These are phyloP conservation scores for Hylomyscus alleni DNA, from an alignment of 2,797 vertebrate genomes.

Conservation along the genomic window DNA sequence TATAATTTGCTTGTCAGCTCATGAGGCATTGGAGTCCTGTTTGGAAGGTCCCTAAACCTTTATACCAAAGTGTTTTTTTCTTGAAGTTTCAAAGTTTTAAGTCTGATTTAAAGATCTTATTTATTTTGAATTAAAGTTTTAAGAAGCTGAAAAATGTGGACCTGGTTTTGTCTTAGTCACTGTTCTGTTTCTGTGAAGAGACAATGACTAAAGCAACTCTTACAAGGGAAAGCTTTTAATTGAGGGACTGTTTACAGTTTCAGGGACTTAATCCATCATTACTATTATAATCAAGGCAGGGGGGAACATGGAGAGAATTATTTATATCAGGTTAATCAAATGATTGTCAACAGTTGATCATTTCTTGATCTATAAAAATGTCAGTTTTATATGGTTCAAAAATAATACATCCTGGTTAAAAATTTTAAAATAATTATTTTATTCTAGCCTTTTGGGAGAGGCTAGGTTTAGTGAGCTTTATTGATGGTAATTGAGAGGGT, in stretches of 20 bases:
- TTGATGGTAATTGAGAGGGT: neutral
- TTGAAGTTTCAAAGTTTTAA: neutral
- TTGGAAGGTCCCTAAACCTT: neutral
- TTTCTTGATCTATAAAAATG: neutral
- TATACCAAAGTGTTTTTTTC: neutral
- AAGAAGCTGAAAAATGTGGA: neutral
- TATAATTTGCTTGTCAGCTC: neutral
- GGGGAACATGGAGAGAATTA: neutral
- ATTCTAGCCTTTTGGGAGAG: neutral
- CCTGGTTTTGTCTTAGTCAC: neutral
- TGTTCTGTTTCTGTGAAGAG: neutral
- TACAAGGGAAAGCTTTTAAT: neutral
- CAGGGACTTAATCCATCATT: neutral
- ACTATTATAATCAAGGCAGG: neutral
- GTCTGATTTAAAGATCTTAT: neutral
- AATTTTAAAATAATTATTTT: conserved; percentile 17
- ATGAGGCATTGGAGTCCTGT: neutral
- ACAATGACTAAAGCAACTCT: neutral
- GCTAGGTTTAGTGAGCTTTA: neutral
- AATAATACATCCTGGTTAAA: neutral
- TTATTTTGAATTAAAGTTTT: neutral
- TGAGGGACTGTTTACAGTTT: neutral
- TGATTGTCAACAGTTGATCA: neutral
- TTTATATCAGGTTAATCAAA: neutral
- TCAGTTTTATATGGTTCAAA: conserved; percentile 15